Evolutionary conservation across 2,888 invertebrate species (phyloP), one percentile per base, ranked within the genome.

Genomic region (Linnaemya vulpina): DNA sequence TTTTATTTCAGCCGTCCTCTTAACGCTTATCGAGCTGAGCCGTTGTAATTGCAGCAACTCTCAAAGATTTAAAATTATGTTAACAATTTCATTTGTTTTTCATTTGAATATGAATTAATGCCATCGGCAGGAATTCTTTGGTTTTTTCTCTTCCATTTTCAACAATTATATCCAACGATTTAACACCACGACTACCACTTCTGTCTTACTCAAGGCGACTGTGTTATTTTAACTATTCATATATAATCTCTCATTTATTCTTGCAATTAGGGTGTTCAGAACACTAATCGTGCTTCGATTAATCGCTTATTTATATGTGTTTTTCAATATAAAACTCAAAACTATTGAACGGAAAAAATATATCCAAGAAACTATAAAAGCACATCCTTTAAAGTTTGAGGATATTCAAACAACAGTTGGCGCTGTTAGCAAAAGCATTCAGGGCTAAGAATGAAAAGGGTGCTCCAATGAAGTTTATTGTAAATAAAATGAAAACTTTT

Each of bases 131-230:
- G 53, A 68, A 77, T 75, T 49, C n/a, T 67, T 71, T 43, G 22
- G 35, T n/a, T 25, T 78, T 51, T 55, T 38, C 49, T 25, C 30
- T 30, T 30, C 30, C 30, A 17, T 55, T 17, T 22, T 62, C 46
- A 62, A 78, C 17, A 60, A 60, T 70, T 65, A 43, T 11, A 46
- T 30, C 30, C 65, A 55, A 81, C 67, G 63, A 75, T 63, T 82
- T 81, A 73, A 84, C 84, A 77, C 63, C 20, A 74, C 77, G 49
- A 65, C 68, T 74, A 51, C 51, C 75, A 67, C 70, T 85, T 85
- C 70, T 60, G 51, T 75, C 70, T 22, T 55, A 8, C 53, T 68
- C n/a, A 46, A 35, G 68, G 30, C 35, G 13, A 75, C 80, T 67
- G 49, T 49, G 40, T 9, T 25, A 15, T 46, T 40, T 25, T 20